phyloP scores from a whole-genome alignment of 2,888 invertebrate genomes.

The Buathra laborator region DNA sequence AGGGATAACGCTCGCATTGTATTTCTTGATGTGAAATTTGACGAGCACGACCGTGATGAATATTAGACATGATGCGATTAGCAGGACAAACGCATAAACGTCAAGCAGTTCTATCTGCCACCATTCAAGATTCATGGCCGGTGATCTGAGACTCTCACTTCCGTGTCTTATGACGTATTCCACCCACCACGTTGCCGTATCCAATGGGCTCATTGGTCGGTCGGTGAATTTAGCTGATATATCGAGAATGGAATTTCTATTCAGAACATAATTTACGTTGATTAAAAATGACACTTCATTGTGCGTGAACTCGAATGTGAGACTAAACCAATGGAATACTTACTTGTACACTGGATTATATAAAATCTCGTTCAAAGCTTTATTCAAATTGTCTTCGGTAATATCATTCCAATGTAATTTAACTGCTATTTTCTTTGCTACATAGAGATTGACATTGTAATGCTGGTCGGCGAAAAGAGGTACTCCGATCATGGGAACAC shows the following conservation, averaged over 20 bases:
- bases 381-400: conserved; percentile 70
- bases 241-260: conserved; percentile 34
- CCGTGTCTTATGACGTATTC: conserved; percentile 79
- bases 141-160: conserved; percentile 76
- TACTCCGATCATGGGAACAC: conserved; percentile 75
- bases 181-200: conserved; percentile 80
- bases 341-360: too few species aligned
- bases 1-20: background rate
- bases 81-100: conserved; percentile 68
- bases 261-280: background rate
- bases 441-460: conserved; percentile 75
- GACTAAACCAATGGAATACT: background rate
- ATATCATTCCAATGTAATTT: conserved; percentile 70
- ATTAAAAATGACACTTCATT: conserved; percentile 20
- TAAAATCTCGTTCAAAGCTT: too few species aligned
- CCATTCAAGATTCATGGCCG: conserved; percentile 78
- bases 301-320: background rate
- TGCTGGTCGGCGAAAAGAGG: conserved; percentile 75
- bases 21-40: conserved; percentile 11
- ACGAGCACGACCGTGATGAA: background rate
- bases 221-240: conserved; percentile 77
- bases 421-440: conserved; percentile 72
- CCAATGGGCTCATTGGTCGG: conserved; percentile 76
- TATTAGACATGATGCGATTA: background rate
- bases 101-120: conserved; percentile 80